phyloP scores from a whole-genome alignment of 2,888 invertebrate genomes.

The Yponomeuta plumbellus region DNA sequence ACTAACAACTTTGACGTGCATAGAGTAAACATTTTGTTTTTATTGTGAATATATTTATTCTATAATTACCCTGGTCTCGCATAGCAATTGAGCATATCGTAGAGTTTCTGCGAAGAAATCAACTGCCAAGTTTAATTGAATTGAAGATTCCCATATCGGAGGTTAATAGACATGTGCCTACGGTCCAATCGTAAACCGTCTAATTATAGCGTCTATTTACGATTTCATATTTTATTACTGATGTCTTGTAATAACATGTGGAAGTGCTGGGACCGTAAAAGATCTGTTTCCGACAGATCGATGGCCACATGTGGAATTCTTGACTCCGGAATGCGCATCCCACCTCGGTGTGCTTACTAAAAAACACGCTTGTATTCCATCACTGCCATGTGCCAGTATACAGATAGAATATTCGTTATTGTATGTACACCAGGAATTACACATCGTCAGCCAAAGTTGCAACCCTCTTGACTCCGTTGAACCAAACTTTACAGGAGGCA shows the following conservation, averaged over 20 bases:
- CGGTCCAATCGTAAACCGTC: constrained; percentile 8
- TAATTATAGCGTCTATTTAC: constrained; percentile 9
- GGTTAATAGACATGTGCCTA: not conserved
- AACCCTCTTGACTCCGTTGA: no score
- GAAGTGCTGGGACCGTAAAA: constrained; percentile 39
- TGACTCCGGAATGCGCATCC: not conserved
- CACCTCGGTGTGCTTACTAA: not conserved
- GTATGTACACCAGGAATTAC: no score
- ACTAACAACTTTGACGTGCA: no score
- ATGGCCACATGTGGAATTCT: not conserved
- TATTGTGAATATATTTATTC: no score
- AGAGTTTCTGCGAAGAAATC: not conserved
- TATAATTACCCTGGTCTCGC: no score
- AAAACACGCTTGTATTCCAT: not conserved
- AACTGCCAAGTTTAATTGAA: not conserved
- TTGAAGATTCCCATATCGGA: not conserved
- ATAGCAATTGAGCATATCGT: not conserved
- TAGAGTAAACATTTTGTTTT: no score
- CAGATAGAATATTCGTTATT: no score
- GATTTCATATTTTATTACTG: not conserved
- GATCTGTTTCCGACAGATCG: constrained; percentile 42
- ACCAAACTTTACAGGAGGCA: no score
- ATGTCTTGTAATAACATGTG: constrained; percentile 4
- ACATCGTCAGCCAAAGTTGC: no score
- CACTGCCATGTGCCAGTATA: not conserved